Conservation (phyloP, 2,113 vertebrate species). For the Ammodramus savannarum region DNA sequence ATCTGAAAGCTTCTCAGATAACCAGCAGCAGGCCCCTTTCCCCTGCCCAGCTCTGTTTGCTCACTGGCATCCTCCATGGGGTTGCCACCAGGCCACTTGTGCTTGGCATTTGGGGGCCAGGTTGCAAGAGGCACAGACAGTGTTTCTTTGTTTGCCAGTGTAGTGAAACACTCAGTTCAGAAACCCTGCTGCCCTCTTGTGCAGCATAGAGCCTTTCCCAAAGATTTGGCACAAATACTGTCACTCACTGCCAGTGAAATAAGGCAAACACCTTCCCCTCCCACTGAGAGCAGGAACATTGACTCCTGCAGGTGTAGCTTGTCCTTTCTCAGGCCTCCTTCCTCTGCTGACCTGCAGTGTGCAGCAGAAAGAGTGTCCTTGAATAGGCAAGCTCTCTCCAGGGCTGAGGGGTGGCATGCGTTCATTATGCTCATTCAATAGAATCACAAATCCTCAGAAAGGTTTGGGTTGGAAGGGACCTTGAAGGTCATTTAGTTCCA, state of each 20-base stretch:
- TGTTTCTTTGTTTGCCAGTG: not conserved
- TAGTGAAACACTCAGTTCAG: not conserved
- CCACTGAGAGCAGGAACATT: not conserved
- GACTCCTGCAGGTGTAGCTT: not conserved
- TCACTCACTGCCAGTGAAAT: not conserved
- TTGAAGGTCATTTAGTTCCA: not conserved
- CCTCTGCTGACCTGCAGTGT: not conserved
- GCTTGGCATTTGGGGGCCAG: not conserved
- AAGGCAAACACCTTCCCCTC: not conserved
- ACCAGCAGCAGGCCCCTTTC: not conserved
- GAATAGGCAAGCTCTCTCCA: not conserved
- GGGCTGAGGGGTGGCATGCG: not conserved
- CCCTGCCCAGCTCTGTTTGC: not conserved
- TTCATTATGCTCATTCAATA: not conserved
- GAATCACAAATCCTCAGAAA: not conserved
- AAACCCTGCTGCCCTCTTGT: not conserved
- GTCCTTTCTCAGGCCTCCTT: not conserved
- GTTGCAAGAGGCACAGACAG: not conserved
- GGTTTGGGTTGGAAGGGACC: not conserved
- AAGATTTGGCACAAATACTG: not conserved
- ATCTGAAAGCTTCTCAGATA: not conserved
- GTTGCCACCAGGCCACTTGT: not conserved
- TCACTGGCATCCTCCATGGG: not conserved
- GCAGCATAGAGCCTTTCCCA: not conserved
- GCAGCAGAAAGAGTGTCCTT: not conserved